Conservation (phyloP, 2,888 invertebrate species). For the Charanyca ferruginea region DNA sequence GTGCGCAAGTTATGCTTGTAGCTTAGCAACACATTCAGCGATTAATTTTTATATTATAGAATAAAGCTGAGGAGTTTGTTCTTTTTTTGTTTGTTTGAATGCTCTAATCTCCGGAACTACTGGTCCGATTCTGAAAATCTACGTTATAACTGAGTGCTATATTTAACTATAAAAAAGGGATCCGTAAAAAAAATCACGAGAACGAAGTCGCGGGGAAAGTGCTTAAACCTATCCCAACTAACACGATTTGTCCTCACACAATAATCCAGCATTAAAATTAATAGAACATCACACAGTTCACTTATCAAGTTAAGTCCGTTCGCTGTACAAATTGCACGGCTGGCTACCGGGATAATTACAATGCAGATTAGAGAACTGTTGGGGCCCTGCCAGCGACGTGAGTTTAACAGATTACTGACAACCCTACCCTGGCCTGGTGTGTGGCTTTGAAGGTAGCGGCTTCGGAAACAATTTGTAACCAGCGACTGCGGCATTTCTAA, state of each 20-base stretch:
- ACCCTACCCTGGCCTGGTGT: constrained; percentile 25
- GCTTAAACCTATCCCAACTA: background rate
- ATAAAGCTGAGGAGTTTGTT: too few relatives aligned
- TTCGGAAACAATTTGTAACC: background rate
- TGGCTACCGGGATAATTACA: constrained; percentile 66
- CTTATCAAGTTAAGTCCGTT: constrained; percentile 54
- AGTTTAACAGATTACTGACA: constrained; percentile 62
- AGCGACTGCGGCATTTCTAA: background rate
- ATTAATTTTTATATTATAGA: too few relatives aligned
- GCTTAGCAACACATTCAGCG: too few relatives aligned
- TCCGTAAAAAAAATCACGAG: too few relatives aligned
- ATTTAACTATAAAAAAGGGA: too few relatives aligned
- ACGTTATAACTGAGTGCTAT: too few relatives aligned
- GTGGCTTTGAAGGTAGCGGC: constrained; percentile 10
- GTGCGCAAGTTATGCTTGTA: too few relatives aligned
- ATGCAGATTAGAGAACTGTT: constrained; percentile 68
- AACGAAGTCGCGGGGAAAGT: too few relatives aligned
- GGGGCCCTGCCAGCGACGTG: constrained; percentile 61
- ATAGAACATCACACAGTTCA: constrained; percentile 29
- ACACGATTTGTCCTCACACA: background rate
- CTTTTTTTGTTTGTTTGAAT: too few relatives aligned
- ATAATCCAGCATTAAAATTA: constrained; percentile 33
- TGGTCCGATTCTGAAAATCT: too few relatives aligned
- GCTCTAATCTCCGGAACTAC: too few relatives aligned
- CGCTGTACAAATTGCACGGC: constrained; percentile 58